Base-by-base conservation (phyloP, 35 echinoderm and acorn worm genomes). In the Lytechinus variegatus region DNA sequence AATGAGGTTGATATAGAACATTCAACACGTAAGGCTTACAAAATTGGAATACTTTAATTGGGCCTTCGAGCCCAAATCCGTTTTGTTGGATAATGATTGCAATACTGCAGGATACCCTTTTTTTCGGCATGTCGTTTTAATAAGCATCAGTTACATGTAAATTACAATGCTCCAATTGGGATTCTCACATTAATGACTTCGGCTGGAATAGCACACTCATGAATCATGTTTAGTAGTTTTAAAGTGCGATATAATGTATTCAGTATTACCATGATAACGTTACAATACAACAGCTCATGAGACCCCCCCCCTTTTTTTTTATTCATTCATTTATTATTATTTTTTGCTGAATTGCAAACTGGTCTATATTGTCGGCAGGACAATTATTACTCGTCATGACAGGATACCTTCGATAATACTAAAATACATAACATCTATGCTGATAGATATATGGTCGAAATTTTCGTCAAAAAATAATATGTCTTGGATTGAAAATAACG, bases 21-120 rank as follows among this genome's bases (percentile, higher is more conserved):
- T 79, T 79, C 66, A 79, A 79, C 66, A 79, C 66, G 66, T 79
- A 79, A 79, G 66, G 66, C 19, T 79, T 79, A 79, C 66, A 79
- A 79, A 79, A 79, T 79, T 79, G 66, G 66, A 79, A 79, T 79
- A 24, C 19, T 79, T 79, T 79, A 79, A 79, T 79, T 79, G 16
- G 66, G 66, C 66, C 66, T 79, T n/a, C 66, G 66, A 79, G 66
- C 66, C 66, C 66, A 19, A 24, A 24, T 7, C 21, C 21, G n/a
- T 58, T 79, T 79, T 79, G 66, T 79, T 79, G 66, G 66, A 79
- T 79, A 79, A 79, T 79, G 21, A 79, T 79, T 19, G 66, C 19
- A 24, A 79, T 79, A 24, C 66, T 24, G 66, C 56, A 10, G 66
- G 66, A 79, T 79, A 4, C 6, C 6, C 19, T 71, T 24, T 0